These are phyloP conservation scores for Podargus strigoides DNA, from an alignment of 2,797 vertebrate genomes.

Conservation along the genomic window DNA sequence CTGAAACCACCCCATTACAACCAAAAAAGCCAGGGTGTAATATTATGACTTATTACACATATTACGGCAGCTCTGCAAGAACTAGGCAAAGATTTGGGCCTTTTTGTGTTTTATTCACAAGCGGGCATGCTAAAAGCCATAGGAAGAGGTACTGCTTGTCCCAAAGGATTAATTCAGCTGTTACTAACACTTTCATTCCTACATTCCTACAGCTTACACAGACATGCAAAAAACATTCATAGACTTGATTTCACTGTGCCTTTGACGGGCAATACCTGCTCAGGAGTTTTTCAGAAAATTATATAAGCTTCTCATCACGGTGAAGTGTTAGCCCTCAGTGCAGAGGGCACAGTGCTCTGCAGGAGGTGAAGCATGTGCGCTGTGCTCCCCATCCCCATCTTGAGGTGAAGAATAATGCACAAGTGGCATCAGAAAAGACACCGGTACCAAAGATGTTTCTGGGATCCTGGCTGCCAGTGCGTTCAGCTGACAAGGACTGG, in stretches of 20 bases:
- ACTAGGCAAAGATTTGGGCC: background rate
- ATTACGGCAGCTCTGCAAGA: background rate
- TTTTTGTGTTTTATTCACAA: background rate
- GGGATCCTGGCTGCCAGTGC: background rate
- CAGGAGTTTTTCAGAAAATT: background rate
- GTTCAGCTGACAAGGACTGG: background rate
- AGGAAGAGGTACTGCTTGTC: background rate
- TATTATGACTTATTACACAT: background rate
- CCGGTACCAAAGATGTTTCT: background rate
- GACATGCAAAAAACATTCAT: background rate
- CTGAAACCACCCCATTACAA: background rate
- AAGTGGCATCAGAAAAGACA: background rate
- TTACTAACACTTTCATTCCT: background rate
- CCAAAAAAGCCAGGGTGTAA: background rate
- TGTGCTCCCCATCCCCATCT: background rate
- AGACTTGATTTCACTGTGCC: background rate
- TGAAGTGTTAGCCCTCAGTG: background rate
- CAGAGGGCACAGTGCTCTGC: background rate
- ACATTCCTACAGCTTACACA: background rate
- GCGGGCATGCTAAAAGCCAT: background rate
- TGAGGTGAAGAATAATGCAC: background rate
- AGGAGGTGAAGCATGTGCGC: rapidly evolving
- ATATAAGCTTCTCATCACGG: background rate
- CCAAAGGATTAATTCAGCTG: background rate
- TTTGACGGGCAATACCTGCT: background rate